These are phyloP conservation scores for Bradypus variegatus DNA, from an alignment of 2,797 vertebrate species.

Conservation along the genomic window DNA sequence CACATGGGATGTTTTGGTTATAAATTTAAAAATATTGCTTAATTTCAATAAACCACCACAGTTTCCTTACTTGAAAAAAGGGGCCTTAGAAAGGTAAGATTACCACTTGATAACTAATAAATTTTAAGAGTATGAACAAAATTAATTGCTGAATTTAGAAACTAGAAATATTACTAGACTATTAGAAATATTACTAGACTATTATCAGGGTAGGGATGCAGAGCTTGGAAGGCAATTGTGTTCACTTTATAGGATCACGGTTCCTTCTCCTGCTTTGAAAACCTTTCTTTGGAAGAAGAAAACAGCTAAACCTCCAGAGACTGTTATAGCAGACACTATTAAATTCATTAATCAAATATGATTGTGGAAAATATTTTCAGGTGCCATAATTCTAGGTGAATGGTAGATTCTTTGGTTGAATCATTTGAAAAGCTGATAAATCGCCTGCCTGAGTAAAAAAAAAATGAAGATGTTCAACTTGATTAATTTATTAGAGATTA, in stretches of 20 bases:
- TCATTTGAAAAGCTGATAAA: not conserved
- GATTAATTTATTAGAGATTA: slow-evolving; percentile 39
- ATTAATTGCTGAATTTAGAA: not conserved
- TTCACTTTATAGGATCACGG: not conserved
- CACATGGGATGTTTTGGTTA: not conserved
- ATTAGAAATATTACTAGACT: not conserved
- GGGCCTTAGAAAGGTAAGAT: not conserved
- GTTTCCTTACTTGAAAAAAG: not conserved
- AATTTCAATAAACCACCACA: not conserved
- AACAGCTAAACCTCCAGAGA: not conserved
- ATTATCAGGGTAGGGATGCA: fast-evolving
- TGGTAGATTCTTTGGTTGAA: not conserved
- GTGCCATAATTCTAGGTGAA: not conserved
- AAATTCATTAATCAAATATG: not conserved
- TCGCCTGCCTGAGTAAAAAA: not conserved
- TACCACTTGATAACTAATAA: not conserved
- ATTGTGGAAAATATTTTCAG: not conserved
- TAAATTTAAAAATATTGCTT: not conserved
- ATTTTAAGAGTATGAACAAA: not conserved
- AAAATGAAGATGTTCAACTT: not conserved
- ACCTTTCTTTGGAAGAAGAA: not conserved
- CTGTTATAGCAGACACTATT: not conserved
- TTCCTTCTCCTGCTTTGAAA: not conserved
- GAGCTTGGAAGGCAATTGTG: not conserved
- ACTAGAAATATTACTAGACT: not conserved